phyloP scores from a whole-genome alignment of 2,113 vertebrate genomes.

The Rhipidura dahli region DNA sequence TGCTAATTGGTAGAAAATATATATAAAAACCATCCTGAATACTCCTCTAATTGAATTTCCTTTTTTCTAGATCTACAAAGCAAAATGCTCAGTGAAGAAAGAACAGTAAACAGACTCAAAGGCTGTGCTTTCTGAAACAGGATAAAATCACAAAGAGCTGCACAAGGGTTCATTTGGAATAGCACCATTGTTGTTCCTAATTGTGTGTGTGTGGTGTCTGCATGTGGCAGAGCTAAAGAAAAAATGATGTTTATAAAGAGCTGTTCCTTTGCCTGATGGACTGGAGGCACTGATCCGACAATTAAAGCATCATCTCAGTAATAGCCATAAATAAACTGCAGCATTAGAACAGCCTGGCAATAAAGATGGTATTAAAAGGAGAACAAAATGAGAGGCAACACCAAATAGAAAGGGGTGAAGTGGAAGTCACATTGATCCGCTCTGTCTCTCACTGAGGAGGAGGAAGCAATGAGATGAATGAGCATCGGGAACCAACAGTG shows the following conservation, averaged over 20 bases:
- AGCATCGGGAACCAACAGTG: neutral
- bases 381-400: slow-evolving; percentile 23
- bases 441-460: neutral
- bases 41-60: slow-evolving; percentile 59
- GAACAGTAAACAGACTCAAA: slow-evolving; percentile 26
- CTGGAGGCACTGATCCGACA: slow-evolving; percentile 55
- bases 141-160: neutral
- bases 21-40: slow-evolving; percentile 57
- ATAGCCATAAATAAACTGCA: slow-evolving; percentile 64
- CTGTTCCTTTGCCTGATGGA: slow-evolving; percentile 50
- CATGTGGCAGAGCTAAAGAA: neutral
- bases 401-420: slow-evolving; percentile 33
- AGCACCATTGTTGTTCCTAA: slow-evolving; percentile 9
- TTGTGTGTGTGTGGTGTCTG: neutral
- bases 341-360: slow-evolving; percentile 46
- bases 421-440: slow-evolving; percentile 53
- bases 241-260: slow-evolving; percentile 23
- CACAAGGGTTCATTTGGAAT: neutral
- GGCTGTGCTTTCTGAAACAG: neutral
- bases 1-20: slow-evolving; percentile 72
- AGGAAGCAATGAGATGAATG: neutral
- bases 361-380: slow-evolving; percentile 57
- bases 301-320: slow-evolving; percentile 58
- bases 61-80: slow-evolving; percentile 29
- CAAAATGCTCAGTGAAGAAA: neutral